These are phyloP conservation scores for Microctonus brassicae DNA, from an alignment of 2,888 invertebrate genomes.

Conservation along the genomic window DNA sequence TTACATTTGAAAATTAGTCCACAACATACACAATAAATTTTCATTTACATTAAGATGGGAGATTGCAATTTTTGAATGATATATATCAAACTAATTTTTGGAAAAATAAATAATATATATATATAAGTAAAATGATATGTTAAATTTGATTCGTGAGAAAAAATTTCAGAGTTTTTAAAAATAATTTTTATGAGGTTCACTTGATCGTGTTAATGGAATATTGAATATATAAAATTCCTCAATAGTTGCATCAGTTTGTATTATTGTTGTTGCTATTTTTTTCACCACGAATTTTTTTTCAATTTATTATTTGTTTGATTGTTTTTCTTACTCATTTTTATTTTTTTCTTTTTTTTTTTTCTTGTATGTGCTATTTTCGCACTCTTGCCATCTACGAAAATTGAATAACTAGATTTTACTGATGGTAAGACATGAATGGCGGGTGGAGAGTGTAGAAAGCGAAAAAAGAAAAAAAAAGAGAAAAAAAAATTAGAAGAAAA, in stretches of 20 bases:
- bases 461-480: neutral
- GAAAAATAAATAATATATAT: neutral
- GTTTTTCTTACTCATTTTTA: constrained; percentile 8
- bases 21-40: neutral
- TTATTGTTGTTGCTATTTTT: neutral
- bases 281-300: neutral
- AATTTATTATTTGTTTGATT: constrained; percentile 1
- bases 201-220: neutral
- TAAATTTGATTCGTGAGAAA: neutral
- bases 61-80: too few species aligned
- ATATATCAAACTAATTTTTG: too few species aligned
- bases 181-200: neutral
- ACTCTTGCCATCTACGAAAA: constrained; percentile 43
- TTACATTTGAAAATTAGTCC: neutral
- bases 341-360: neutral
- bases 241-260: neutral
- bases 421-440: constrained; percentile 8
- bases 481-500: constrained; percentile 27
- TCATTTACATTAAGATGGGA: neutral
- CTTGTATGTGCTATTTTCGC: neutral
- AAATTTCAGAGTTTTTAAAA: neutral
- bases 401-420: constrained; percentile 55
- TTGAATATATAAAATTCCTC: neutral
- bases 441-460: neutral
- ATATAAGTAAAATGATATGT: neutral